Evolutionary conservation across 1,140 invertebrate genomes (phyloP).

Genomic region (Aphaenogaster rudis): DNA sequence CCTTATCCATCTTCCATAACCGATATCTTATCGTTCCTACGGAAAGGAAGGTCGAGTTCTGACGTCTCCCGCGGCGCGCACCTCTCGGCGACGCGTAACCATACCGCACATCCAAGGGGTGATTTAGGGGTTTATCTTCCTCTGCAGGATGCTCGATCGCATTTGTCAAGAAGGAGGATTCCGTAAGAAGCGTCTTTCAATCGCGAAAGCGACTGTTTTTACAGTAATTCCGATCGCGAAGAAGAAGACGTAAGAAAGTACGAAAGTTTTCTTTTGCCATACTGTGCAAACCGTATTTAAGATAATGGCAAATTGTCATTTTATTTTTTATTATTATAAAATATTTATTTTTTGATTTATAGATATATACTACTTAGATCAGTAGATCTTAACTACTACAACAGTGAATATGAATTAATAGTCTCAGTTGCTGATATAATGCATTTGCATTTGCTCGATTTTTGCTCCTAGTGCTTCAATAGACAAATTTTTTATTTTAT

Average conservation of each 20-base stretch:
- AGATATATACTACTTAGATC: too few species aligned
- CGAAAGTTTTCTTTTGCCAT: neutral
- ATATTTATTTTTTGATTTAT: too few species aligned
- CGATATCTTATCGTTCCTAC: slow-evolving; percentile 42
- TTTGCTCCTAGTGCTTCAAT: too few species aligned
- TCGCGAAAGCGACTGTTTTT: slow-evolving; percentile 25
- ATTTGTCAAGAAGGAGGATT: slow-evolving; percentile 30
- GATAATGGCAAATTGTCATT: neutral
- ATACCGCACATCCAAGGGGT: slow-evolving; percentile 12
- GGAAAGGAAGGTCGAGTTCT: neutral
- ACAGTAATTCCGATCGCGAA: neutral
- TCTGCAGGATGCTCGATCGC: neutral
- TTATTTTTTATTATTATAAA: too few species aligned
- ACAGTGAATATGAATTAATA: too few species aligned
- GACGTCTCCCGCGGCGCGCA: neutral
- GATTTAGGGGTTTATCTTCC: slow-evolving; percentile 29
- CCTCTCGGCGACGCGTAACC: neutral
- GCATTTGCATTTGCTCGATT: too few species aligned
- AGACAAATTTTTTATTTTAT: too few species aligned
- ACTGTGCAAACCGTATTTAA: neutral
- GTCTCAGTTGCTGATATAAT: too few species aligned
- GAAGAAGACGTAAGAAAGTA: neutral
- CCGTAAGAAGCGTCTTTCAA: neutral
- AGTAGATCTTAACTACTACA: too few species aligned
- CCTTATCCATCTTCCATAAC: slow-evolving; percentile 26